Percentiles rank a stretch among this genome's conserved stretches.
These are phyloP conservation scores for Nephotettix cincticeps DNA, from an alignment of 1,140 invertebrate genomes.

Conservation along the genomic window DNA sequence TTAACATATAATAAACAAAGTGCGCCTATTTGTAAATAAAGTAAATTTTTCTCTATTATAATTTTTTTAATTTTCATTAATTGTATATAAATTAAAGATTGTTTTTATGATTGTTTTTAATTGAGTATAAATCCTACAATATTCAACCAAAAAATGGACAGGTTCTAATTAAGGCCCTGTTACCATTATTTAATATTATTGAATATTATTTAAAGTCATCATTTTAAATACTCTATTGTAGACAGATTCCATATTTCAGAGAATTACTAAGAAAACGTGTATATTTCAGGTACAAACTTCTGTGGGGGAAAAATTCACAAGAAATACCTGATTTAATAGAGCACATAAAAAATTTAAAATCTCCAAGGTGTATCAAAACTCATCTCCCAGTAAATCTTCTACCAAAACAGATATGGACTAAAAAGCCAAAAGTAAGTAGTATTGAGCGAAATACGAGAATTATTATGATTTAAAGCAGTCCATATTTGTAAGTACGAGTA, in stretches of 20 bases:
- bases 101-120: neutral
- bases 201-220: neutral
- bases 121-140: neutral
- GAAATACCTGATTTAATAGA: conserved; percentile 29
- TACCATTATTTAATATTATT: too few relatives aligned
- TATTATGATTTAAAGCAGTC: too few relatives aligned
- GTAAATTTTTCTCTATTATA: too few relatives aligned
- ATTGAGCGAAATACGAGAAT: too few relatives aligned
- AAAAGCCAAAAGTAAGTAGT: conserved; percentile 50
- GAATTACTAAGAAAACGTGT: neutral
- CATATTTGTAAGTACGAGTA: too few relatives aligned
- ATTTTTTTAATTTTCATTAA: too few relatives aligned
- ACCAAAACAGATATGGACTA: conserved; percentile 56
- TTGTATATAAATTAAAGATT: neutral
- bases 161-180: neutral
- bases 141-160: neutral
- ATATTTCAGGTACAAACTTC: conserved; percentile 7
- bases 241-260: neutral
- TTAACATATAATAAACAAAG: neutral
- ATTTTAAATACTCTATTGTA: neutral
- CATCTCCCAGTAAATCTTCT: conserved; percentile 67
- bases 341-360: conserved; percentile 44
- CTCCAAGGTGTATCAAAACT: conserved; percentile 64
- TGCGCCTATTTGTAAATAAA: too few relatives aligned
- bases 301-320: neutral